Evolutionary conservation across 2,113 vertebrate genomes (phyloP).

Genomic region (Solea solea): DNA sequence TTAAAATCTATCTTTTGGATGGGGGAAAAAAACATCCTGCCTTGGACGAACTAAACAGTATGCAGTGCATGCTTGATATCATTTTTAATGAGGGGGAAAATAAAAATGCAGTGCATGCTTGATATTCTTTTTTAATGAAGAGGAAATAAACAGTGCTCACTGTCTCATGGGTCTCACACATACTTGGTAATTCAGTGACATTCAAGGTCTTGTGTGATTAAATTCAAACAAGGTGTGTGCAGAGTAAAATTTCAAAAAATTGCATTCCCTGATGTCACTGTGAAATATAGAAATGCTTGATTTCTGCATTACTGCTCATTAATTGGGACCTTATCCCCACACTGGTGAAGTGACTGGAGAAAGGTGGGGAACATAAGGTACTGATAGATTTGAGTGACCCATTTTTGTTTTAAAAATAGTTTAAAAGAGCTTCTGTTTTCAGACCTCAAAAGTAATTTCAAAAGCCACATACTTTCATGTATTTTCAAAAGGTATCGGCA

Average conservation of each 20-base stretch:
- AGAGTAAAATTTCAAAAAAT: background rate
- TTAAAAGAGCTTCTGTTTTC: slow-evolving; percentile 24
- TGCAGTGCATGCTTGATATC: slow-evolving; percentile 20
- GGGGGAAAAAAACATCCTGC: slow-evolving; percentile 9
- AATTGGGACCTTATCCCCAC: background rate
- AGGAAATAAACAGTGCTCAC: slow-evolving; percentile 35
- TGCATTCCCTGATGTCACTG: background rate
- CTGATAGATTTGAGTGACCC: slow-evolving; percentile 12
- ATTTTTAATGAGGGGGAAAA: slow-evolving; percentile 49
- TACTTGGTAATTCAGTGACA: slow-evolving; percentile 28
- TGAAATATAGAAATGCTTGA: background rate
- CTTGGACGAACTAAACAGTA: slow-evolving; percentile 27
- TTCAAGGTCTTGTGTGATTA: slow-evolving; percentile 18
- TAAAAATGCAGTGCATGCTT: slow-evolving; percentile 45
- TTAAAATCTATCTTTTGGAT: slow-evolving; percentile 11
- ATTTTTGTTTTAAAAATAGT: slow-evolving; percentile 43
- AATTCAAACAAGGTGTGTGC: slow-evolving; percentile 5
- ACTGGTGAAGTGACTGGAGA: background rate
- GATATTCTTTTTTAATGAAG: slow-evolving; percentile 27
- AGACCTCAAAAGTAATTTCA: slow-evolving; percentile 1
- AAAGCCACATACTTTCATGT: slow-evolving; percentile 12
- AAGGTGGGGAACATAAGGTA: slow-evolving; percentile 1
- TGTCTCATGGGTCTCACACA: background rate
- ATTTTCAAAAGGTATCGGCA: slow-evolving; percentile 11
- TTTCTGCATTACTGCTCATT: background rate